phyloP scores from a whole-genome alignment of 2,888 invertebrate genomes.

The Saturnia japonica region DNA sequence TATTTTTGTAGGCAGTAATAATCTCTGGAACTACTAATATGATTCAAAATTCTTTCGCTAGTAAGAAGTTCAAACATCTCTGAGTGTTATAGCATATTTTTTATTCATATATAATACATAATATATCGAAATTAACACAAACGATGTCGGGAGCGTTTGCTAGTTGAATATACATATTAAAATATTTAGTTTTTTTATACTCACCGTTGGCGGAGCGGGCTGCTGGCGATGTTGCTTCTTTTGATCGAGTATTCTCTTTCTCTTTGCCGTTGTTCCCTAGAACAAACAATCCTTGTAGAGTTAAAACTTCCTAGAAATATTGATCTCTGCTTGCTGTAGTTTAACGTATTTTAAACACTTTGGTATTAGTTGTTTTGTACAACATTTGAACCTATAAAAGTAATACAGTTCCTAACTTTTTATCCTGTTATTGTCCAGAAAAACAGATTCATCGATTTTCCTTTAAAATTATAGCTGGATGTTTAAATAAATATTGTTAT shows the following conservation, averaged over 20 bases:
- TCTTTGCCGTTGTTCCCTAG: slow-evolving; percentile 88
- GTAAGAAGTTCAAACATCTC: too few relatives aligned
- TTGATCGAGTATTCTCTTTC: slow-evolving; percentile 84
- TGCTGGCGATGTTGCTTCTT: slow-evolving; percentile 87
- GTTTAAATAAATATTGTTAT: neutral
- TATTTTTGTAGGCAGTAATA: too few relatives aligned
- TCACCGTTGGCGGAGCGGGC: slow-evolving; percentile 85
- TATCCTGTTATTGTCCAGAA: neutral
- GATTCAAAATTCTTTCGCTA: too few relatives aligned
- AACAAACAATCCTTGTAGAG: slow-evolving; percentile 35
- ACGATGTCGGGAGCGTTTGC: too few relatives aligned
- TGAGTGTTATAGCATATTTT: too few relatives aligned
- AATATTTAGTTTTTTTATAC: slow-evolving; percentile 39
- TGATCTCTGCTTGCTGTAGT: neutral
- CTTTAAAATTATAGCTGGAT: neutral
- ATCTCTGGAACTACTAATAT: too few relatives aligned
- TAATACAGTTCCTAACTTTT: neutral
- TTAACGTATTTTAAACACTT: neutral
- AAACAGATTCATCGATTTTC: neutral
- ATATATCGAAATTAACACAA: too few relatives aligned
- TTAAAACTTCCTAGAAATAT: neutral
- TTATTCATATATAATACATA: too few relatives aligned
- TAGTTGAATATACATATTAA: too few relatives aligned
- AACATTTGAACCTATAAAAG: neutral
- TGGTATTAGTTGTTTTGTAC: neutral